Evolutionary conservation across 2,113 vertebrate species (phyloP), one percentile per base, ranked within the genome.

Genomic region (Pavo muticus): DNA sequence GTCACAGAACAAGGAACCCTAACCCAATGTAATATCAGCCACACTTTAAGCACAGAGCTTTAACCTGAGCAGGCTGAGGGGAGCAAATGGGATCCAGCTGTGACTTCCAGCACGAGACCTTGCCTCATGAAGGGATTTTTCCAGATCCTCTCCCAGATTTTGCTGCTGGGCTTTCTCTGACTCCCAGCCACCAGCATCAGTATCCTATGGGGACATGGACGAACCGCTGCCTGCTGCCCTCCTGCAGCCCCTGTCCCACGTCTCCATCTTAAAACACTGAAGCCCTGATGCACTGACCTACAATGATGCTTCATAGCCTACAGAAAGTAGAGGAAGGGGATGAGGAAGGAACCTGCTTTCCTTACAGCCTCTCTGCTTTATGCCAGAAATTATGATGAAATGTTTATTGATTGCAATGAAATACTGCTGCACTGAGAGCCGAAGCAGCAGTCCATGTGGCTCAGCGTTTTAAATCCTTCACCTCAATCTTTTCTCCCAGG

Each of bases 61-160:
- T 56, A 61, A 87, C 77, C 60, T 77, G 48, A 14, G 23, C 30
- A 45, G 39, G 10, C 40, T 64, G 68, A 0, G 0, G 15, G 45
- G 15, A 92, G 20, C 40, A 95, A 93, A 89, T 85, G 52, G 25
- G 48, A 95, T 89, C 92, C 91, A 92, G 90, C 93, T 93, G 86
- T 64, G 76, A 59, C 50, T 56, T 88, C 24, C 48, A 88, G 68
- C 16, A 52, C 0, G 5, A 70, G 54, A 45, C 44, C 80, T 90
- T 85, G 63, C 37, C 76, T 88, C 71, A 2, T 0, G 59, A 67
- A 95, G 32, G 54, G 80, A 61, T 91, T 93, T 88, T 60, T 75
- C 56, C 30, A 65, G 32, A 52, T 78, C 65, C 54, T 88, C 77
- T 40, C 45, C 18, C 45, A 61, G 13, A 69, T 82, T 93, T 94